Evolutionary conservation across 2,113 vertebrate genomes (phyloP), one percentile per base, ranked within the genome.

Genomic region (Zingel zingel): DNA sequence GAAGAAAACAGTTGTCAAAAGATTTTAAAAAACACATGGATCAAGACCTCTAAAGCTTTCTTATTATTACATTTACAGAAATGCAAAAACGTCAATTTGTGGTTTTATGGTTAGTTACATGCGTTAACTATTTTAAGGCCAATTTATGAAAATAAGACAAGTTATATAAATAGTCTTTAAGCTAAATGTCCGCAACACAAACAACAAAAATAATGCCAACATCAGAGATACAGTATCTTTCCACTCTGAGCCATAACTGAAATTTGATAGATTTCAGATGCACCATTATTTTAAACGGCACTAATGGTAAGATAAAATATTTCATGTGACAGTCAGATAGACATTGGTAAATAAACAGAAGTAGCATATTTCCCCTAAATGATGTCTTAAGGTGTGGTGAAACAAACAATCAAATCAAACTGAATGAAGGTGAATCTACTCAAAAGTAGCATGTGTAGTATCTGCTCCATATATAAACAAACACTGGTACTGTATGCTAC

Each of bases 391-490:
- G 13, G 39, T 53, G 73, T 0, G 19, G 33, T 27, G 15, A 57
- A 76, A 39, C 39, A 10, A 39, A 43, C 39, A 43, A 43, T 43
- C 10, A 43, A 43, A 43, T 43, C 39, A 3, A 43, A 11, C 39
- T 43, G 39, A 43, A 43, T 43, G 39, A 11, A 43, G 16, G 53
- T 36, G 9, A 61, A 69, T 45, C 9, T 51, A 21, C 19, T n/a
- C 2, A 7, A 63, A 47, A 47, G 70, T 48, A 30, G 12, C 18
- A 23, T 5, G 19, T 10, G 47, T 63, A 63, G 8, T 36, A 39
- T 65, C 33, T 27, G 23, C 15, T 54, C 59, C 36, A 54, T 18
- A 43, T 27, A 65, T 69, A 30, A 67, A 51, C 48, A 84, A 77
- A 39, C 51, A 48, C 14, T 43, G 12, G 27, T 11, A 43, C 39